These are phyloP conservation scores for Manis javanica DNA, from an alignment of 2,797 vertebrate species.

Conservation along the genomic window DNA sequence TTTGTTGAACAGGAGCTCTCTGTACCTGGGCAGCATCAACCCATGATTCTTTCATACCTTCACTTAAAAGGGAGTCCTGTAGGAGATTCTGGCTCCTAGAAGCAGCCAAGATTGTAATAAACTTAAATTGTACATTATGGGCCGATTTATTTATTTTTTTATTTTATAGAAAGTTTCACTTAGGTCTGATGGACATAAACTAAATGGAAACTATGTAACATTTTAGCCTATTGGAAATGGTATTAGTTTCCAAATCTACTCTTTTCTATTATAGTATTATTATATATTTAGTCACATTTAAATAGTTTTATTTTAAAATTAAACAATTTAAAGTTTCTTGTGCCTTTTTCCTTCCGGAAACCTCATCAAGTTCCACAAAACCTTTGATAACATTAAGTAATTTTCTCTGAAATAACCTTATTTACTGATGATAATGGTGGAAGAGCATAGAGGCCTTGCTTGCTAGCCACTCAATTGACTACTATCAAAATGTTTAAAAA, in stretches of 20 bases:
- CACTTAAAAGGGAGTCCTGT: neutral
- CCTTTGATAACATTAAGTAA: neutral
- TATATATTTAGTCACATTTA: conserved; percentile 14
- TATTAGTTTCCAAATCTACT: neutral
- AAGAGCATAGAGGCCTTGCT: neutral
- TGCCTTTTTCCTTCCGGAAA: neutral
- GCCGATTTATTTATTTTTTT: neutral
- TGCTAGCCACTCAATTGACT: neutral
- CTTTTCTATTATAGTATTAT: neutral
- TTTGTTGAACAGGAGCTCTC: neutral
- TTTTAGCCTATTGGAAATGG: neutral
- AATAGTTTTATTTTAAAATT: conserved; percentile 41
- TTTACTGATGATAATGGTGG: neutral
- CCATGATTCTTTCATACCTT: neutral
- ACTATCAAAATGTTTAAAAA: neutral
- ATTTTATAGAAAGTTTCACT: conserved; percentile 15
- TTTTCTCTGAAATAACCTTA: neutral
- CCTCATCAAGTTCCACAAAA: neutral
- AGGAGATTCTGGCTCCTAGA: neutral
- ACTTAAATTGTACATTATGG: neutral
- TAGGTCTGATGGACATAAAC: neutral
- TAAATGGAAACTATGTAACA: neutral
- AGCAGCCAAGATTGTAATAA: neutral
- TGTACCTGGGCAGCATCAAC: neutral
- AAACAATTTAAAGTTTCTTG: neutral